A percentile compares a stretch with the other conserved stretches of the same genome.
Conservation (phyloP, 2,113 vertebrate genomes). For the Osmerus mordax region DNA sequence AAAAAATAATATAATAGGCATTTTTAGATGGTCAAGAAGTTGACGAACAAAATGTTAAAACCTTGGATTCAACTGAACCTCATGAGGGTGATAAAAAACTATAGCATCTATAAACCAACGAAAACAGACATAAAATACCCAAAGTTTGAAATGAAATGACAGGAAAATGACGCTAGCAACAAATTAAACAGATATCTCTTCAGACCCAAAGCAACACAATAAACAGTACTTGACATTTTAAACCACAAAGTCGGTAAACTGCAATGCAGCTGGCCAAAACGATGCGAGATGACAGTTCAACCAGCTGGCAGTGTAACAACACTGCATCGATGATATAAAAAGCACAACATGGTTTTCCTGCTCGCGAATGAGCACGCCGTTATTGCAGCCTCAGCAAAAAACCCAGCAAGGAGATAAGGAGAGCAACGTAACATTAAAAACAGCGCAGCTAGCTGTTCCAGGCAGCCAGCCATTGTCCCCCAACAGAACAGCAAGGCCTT, state of each 20-base stretch:
- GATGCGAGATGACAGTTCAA: conserved; percentile 52
- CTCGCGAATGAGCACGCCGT: too few relatives aligned
- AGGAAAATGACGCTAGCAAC: conserved; percentile 39
- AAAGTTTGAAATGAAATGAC: conserved; percentile 48
- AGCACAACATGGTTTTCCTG: conserved; percentile 31
- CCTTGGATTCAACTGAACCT: not conserved
- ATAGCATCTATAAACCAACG: not conserved
- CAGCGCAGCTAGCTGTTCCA: too few relatives aligned
- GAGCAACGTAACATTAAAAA: too few relatives aligned
- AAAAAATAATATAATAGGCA: too few relatives aligned
- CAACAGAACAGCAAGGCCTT: conserved; percentile 32
- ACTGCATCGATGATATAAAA: conserved; percentile 15
- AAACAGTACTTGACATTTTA: conserved; percentile 33
- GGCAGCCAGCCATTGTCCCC: too few relatives aligned
- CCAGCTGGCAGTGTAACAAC: conserved; percentile 23
- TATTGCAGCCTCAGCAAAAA: too few relatives aligned
- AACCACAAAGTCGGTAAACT: conserved; percentile 48
- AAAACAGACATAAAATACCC: conserved; percentile 4
- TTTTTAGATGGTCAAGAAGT: too few relatives aligned
- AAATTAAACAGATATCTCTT: not conserved
- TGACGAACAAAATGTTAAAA: not conserved
- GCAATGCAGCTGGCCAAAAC: conserved; percentile 71
- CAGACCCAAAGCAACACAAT: not conserved
- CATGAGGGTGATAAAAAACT: not conserved
- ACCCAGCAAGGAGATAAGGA: too few relatives aligned